Evolutionary conservation across 1,140 invertebrate species (phyloP).

Genomic region (Trypoxylus dichotomus): DNA sequence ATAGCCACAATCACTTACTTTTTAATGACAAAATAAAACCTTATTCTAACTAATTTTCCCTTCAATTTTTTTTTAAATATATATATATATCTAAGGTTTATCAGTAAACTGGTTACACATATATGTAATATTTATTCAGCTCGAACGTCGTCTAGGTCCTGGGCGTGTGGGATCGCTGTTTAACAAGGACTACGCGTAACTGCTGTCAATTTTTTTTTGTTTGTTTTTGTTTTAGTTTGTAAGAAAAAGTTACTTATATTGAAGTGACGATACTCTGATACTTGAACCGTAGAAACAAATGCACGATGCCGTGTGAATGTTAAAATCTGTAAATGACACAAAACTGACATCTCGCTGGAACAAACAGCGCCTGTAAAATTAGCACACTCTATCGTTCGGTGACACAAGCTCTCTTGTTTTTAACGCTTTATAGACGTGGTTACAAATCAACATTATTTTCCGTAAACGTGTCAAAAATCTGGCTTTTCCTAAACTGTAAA

Average conservation of each 20-base stretch:
- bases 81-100: conserved; percentile 5
- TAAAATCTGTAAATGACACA: conserved; percentile 44
- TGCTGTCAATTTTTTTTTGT: background rate
- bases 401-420: background rate
- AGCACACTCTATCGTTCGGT: conserved; percentile 29
- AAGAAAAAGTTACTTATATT: conserved; percentile 25
- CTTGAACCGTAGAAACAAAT: conserved; percentile 23
- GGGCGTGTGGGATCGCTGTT: background rate
- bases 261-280: conserved; percentile 27
- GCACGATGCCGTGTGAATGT: conserved; percentile 26
- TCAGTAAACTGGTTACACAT: background rate
- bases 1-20: conserved; percentile 21
- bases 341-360: conserved; percentile 41
- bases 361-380: conserved; percentile 38
- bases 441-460: too few relatives aligned
- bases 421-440: too few relatives aligned
- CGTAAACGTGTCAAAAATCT: background rate
- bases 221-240: background rate
- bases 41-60: conserved; percentile 24
- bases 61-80: background rate
- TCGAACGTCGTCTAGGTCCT: conserved; percentile 3
- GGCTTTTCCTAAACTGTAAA: too few relatives aligned
- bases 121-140: conserved; percentile 14
- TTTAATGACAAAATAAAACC: conserved; percentile 23
- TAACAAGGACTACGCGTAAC: background rate